Conservation (phyloP, 2,888 invertebrate species). For the Epinotia bilunana region DNA sequence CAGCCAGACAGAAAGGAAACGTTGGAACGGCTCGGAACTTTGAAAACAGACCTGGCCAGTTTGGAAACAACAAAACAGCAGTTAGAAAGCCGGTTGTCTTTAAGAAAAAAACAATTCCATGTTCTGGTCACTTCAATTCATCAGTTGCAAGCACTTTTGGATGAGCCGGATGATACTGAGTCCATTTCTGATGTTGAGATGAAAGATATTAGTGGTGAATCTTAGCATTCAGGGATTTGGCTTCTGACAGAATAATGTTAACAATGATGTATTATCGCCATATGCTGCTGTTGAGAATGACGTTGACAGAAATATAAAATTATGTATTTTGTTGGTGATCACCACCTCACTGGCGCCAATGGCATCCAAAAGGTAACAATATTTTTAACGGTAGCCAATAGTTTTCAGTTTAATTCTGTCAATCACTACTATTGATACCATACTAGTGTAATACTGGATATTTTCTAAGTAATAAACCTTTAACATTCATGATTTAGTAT, state of each 20-base stretch:
- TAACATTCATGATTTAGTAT: not conserved
- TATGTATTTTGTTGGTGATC: too few relatives aligned
- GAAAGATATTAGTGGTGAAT: constrained; percentile 63
- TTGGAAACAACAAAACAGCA: constrained; percentile 89
- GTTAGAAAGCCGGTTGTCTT: constrained; percentile 90
- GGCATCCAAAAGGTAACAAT: not conserved
- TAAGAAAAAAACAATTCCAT: constrained; percentile 95
- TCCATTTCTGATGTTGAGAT: constrained; percentile 71
- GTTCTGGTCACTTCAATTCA: constrained; percentile 94
- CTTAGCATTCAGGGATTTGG: constrained; percentile 47
- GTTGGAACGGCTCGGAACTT: constrained; percentile 86
- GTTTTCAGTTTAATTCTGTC: too few relatives aligned
- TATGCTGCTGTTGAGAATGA: not conserved
- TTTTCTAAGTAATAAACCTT: not conserved
- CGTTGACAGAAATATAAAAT: not conserved
- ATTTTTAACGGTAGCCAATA: too few relatives aligned
- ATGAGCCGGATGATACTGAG: constrained; percentile 86
- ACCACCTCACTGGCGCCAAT: not conserved
- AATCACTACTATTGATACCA: not conserved
- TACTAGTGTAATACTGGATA: not conserved
- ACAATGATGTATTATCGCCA: too few relatives aligned
- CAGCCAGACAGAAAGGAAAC: constrained; percentile 95
- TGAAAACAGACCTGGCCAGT: constrained; percentile 89
- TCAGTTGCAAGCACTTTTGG: constrained; percentile 91
- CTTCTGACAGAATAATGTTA: not conserved